Evolutionary conservation across 2,113 vertebrate species (phyloP), one percentile per base, ranked within the genome.

Genomic region (Saguinus midas): DNA sequence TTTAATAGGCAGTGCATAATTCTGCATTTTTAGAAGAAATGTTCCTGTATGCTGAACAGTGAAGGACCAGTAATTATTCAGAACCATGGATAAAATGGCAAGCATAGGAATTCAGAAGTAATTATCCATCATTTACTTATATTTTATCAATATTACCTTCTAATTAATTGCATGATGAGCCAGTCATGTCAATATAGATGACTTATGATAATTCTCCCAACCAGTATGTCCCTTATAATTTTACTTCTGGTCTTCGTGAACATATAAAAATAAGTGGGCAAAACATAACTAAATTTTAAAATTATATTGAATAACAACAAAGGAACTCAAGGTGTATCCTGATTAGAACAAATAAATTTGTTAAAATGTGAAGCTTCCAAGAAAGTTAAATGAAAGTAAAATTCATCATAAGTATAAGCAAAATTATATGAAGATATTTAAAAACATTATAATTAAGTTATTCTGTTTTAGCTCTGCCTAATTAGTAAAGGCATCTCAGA

Each of bases 1-100:
- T 97, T 96, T 96, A 92, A 82, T 93, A 97, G 83, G 94, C 82
- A 73, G 68, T 87, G 72, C 79, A 91, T 87, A 98, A 79, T 58
- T 70, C 91, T 94, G 48, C 66, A 89, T 92, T 96, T 87, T 90
- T 94, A 82, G 48, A 90, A 96, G 61, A 94, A 90, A 94, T 84
- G 14, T 79, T 86, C 37, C 70, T 55, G 1, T 45, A 50, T 45
- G 43, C 76, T 81, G 20, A 66, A 81, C 13, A 96, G 82, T 14
- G 35, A 96, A 96, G 87, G 64, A 85, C 83, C 68, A 52, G 55
- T 93, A 90, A 94, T 96, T 90, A 93, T 45, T 57, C 18, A 96
- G 82, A 95, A 64, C 61, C 72, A 37, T 79, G 83, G 40, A 37
- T 45, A 87, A 92, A 95, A 89, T 72, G 58, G 37, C 45, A 75